Evolutionary conservation across 1,140 invertebrate species (phyloP).

Genomic region (Acyrthosiphon pisum): DNA sequence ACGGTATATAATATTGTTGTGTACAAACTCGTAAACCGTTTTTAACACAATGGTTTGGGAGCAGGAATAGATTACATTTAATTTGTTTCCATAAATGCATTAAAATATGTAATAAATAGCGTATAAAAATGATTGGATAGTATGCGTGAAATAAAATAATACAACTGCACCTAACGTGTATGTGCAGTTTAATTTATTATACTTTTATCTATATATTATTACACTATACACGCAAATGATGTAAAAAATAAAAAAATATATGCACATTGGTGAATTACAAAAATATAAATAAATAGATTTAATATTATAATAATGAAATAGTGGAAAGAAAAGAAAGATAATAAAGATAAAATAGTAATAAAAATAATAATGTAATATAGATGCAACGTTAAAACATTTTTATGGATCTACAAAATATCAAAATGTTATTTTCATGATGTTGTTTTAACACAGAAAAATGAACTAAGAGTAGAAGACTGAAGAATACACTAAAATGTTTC

Average conservation of each 20-base stretch:
- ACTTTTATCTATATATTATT: not conserved
- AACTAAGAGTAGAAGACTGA: not conserved
- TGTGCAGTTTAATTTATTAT: not conserved
- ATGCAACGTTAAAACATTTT: conserved; percentile 10
- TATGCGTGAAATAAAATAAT: not conserved
- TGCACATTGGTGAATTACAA: not conserved
- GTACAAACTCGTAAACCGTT: not conserved
- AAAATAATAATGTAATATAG: not conserved
- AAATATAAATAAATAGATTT: not conserved
- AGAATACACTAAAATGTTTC: not conserved
- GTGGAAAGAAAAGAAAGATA: not conserved
- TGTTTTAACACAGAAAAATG: not conserved
- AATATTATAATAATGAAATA: not conserved
- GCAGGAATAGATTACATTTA: not conserved
- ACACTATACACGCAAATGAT: not conserved
- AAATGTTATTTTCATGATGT: not conserved
- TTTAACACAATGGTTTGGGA: not conserved
- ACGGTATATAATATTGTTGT: not conserved
- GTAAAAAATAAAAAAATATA: not conserved
- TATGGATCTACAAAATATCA: not conserved
- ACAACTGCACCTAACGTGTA: not conserved
- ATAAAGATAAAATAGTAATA: not conserved
- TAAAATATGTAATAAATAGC: not conserved
- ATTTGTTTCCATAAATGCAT: conserved; percentile 10
- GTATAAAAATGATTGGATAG: not conserved